These are phyloP conservation scores for Gymnocheta viridis DNA, from an alignment of 2,888 invertebrate genomes.

Conservation along the genomic window DNA sequence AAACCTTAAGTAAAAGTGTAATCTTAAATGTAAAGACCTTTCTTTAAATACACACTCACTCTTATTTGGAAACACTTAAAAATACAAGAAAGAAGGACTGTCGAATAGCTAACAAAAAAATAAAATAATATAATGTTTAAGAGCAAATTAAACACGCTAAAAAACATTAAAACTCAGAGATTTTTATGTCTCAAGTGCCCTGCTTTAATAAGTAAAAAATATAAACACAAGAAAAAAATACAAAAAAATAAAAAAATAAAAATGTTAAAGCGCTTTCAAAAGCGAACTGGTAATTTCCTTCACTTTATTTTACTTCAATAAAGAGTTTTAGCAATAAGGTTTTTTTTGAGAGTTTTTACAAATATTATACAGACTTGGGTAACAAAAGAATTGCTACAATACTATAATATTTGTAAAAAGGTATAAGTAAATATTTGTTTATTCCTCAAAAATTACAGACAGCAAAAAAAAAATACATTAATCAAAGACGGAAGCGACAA, in stretches of 20 bases:
- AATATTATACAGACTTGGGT: neutral
- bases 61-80: constrained; percentile 5
- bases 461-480: too few species aligned
- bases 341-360: neutral
- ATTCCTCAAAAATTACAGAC: neutral
- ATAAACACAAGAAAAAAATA: neutral
- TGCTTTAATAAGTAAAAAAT: constrained; percentile 58
- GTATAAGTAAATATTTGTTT: neutral
- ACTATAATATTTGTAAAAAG: neutral
- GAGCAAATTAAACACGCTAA: constrained; percentile 65
- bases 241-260: neutral
- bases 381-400: neutral
- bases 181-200: constrained; percentile 73
- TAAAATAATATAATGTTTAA: constrained; percentile 58
- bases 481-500: too few species aligned
- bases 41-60: neutral
- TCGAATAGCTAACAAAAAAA: neutral
- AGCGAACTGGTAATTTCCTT: neutral
- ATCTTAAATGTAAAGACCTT: constrained; percentile 16
- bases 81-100: neutral
- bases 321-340: neutral
- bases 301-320: neutral
- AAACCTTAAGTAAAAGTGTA: constrained; percentile 3
- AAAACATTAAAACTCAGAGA: constrained; percentile 48
- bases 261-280: neutral